phyloP scores from a whole-genome alignment of 2,113 vertebrate species.

The Chitala chitala region DNA sequence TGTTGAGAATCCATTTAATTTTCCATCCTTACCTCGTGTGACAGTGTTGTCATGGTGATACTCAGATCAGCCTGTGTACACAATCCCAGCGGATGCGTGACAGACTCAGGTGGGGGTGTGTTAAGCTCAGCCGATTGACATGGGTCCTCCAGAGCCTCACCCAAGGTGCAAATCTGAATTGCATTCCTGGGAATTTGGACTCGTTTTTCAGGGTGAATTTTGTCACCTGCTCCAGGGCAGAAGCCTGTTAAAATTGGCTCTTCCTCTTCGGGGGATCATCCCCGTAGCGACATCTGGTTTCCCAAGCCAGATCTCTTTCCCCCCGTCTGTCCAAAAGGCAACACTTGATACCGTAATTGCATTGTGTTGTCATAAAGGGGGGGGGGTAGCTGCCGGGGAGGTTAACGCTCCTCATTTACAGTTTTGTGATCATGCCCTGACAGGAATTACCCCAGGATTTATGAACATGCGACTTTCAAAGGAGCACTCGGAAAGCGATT shows the following conservation, averaged over 20 bases:
- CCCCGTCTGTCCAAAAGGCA: conserved; percentile 41
- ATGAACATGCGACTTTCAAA: not conserved
- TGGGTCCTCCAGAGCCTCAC: not conserved
- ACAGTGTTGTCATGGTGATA: too few species aligned
- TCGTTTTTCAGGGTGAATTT: conserved; percentile 23
- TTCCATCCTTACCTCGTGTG: too few species aligned
- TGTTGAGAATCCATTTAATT: too few species aligned
- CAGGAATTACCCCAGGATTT: conserved; percentile 44
- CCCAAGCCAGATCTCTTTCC: conserved; percentile 35
- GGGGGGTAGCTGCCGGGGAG: conserved; percentile 24
- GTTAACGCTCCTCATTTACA: conserved; percentile 36
- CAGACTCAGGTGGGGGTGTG: not conserved
- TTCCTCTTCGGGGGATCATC: conserved; percentile 33
- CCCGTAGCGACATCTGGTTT: conserved; percentile 53
- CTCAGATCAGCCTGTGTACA: not conserved
- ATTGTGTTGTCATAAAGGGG: conserved; percentile 41
- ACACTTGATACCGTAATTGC: conserved; percentile 56
- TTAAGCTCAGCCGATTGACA: not conserved
- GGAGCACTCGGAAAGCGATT: conserved; percentile 17
- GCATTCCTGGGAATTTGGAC: conserved; percentile 51
- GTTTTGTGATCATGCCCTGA: conserved; percentile 49
- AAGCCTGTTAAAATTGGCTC: conserved; percentile 52
- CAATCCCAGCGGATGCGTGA: not conserved
- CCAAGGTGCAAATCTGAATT: conserved; percentile 41
- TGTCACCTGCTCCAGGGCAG: conserved; percentile 39